Percentiles rank a stretch among this genome's conserved stretches.
Evolutionary conservation across 2,888 invertebrate species (phyloP).

Genomic region (Rapana venosa): DNA sequence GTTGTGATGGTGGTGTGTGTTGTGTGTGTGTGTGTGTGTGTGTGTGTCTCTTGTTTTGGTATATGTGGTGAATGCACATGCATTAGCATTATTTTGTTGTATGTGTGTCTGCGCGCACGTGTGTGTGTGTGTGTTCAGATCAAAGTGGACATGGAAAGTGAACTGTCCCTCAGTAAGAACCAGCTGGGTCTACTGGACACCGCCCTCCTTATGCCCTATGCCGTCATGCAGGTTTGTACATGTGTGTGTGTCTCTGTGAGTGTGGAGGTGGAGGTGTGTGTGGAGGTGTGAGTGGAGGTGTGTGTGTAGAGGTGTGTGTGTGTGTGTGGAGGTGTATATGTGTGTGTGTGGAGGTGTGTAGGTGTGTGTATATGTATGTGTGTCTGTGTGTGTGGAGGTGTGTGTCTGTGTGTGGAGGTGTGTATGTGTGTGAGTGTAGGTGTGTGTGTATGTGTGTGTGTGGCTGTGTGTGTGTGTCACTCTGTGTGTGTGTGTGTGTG

Average conservation of each 20-base stretch:
- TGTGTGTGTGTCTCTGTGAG: neutral
- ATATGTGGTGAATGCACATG: too few relatives aligned
- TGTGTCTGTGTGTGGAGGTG: neutral
- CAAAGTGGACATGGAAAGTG: constrained; percentile 78
- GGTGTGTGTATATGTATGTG: neutral
- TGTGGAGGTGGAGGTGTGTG: too few relatives aligned
- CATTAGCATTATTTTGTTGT: neutral
- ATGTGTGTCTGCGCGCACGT: neutral
- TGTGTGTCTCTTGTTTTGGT: too few relatives aligned
- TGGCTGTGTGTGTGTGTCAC: too few relatives aligned
- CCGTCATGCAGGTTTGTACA: constrained; percentile 73
- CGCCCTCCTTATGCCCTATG: constrained; percentile 80
- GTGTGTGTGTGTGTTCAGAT: constrained; percentile 15
- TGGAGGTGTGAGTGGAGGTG: too few relatives aligned
- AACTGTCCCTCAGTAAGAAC: constrained; percentile 75
- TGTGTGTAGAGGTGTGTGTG: too few relatives aligned
- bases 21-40: neutral
- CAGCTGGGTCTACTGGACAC: constrained; percentile 79
- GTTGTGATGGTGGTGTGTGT: neutral
- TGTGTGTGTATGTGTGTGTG: too few relatives aligned
- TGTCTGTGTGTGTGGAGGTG: neutral
- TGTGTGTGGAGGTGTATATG: too few relatives aligned
- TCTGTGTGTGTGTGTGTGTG: too few relatives aligned
- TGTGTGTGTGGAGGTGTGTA: too few relatives aligned
- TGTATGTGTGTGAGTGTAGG: neutral